phyloP scores from a whole-genome alignment of 2,113 vertebrate species.

The cat (Felis catus) region DNA sequence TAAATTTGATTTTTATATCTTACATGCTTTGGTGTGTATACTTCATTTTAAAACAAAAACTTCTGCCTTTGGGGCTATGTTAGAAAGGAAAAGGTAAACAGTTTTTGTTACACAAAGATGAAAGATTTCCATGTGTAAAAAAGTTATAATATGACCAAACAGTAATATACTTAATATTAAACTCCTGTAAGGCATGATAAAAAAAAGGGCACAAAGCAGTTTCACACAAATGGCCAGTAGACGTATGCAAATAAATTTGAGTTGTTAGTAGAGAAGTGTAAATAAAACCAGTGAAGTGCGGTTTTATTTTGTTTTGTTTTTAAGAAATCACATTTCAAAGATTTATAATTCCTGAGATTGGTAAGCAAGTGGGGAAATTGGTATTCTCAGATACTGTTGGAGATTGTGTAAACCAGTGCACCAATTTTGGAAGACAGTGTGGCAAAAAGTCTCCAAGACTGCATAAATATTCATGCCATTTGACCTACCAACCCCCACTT shows the following conservation, averaged over 20 bases:
- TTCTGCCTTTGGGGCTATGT: not conserved
- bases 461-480: not conserved
- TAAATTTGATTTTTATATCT: not conserved
- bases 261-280: not conserved
- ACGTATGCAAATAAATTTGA: slow-evolving; percentile 7
- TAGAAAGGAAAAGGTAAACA: slow-evolving; percentile 36
- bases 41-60: slow-evolving; percentile 3
- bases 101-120: not conserved
- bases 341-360: not conserved
- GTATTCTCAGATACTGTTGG: not conserved
- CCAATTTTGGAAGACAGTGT: not conserved
- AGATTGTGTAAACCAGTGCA: not conserved
- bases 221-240: not conserved
- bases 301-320: not conserved
- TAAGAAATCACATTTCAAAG: slow-evolving; percentile 38
- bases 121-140: not conserved
- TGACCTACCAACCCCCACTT: not conserved
- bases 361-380: not conserved
- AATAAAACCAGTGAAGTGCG: not conserved
- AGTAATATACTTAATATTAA: not conserved
- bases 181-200: not conserved
- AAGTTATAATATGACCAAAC: not conserved
- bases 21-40: not conserved
- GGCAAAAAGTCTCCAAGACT: not conserved
- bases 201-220: slow-evolving; percentile 33